phyloP scores from a whole-genome alignment of 2,797 vertebrate genomes.

The Epinephelus malabaricus region DNA sequence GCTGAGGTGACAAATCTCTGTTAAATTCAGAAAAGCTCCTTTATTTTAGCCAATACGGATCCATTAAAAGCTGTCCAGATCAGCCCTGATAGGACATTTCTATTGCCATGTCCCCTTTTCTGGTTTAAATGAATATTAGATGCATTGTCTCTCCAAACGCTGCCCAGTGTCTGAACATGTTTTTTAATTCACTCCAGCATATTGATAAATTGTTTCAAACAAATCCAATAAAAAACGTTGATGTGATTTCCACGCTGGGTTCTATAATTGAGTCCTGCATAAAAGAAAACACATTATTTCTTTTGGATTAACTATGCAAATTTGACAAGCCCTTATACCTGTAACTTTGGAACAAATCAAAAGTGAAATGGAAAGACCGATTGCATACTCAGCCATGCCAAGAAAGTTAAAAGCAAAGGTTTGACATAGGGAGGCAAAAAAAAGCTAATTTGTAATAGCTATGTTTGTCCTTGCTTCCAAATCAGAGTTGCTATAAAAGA shows the following conservation, averaged over 20 bases:
- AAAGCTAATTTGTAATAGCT: conserved; percentile 46
- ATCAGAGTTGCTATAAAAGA: conserved; percentile 54
- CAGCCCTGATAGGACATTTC: not conserved
- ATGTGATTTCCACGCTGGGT: conserved; percentile 44
- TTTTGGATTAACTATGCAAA: conserved; percentile 58
- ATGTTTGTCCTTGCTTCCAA: conserved; percentile 53
- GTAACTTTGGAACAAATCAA: conserved; percentile 62
- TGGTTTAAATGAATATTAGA: conserved; percentile 11
- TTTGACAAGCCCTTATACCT: conserved; percentile 49
- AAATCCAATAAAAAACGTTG: conserved; percentile 27
- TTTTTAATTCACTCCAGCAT: conserved; percentile 34
- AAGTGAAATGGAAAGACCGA: conserved; percentile 58
- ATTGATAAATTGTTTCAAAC: conserved; percentile 50
- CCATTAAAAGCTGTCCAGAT: not conserved
- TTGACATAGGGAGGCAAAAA: conserved; percentile 15
- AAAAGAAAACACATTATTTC: conserved; percentile 62
- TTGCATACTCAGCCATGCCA: conserved; percentile 39
- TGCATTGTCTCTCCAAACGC: not conserved
- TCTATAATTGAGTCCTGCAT: conserved; percentile 54
- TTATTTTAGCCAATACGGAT: not conserved
- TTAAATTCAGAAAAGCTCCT: not conserved
- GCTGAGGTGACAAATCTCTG: too few species aligned
- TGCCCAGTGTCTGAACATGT: not conserved
- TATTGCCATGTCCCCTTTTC: not conserved
- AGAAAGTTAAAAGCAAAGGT: conserved; percentile 45